Base-by-base conservation (phyloP, 2,888 invertebrate species). In the Polydrusus pterygomalis region DNA sequence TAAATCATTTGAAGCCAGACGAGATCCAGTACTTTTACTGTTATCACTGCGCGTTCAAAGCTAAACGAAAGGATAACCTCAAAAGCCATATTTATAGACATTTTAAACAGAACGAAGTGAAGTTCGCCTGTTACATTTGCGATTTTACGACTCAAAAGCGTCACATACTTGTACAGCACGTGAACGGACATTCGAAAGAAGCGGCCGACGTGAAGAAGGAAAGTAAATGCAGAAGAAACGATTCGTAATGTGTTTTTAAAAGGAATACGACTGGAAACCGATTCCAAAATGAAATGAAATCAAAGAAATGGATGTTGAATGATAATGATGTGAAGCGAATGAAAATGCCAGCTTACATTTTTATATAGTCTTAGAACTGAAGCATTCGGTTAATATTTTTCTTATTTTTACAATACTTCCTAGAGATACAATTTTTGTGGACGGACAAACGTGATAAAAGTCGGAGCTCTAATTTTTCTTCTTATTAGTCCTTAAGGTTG, bases 21-120 rank as follows among this genome's bases (percentile, higher is more conserved):
- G 34, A 68, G 15, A 40, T 68, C 38, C 1, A 68, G 25, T 68
- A 68, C 18, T 68, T 68, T n/a, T 68, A 51, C 54, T 54, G 68
- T 49, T 51, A 68, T 15, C 68, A 68, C 20, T 68, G 68, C 38
- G 10, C 30, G 2, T 67, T 67, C 67, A 67, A 67, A 10, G 67
- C 49, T 11, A 67, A 67, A 0, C 9, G 68, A 2, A 68, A 68
- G 20, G 68, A 68, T 47, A 68, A 68, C 38, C 40, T 68, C 11
- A 68, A 68, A 20, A 40, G 15, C 13, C 68, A 68, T 34, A 30
- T 68, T 3, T 45, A 17, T 3, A 51, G 56, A 34, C 68, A 68
- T 56, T 54, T 68, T 38, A 38, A 51, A 34, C 49, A 51, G 18
- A 18, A 68, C 49, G 67, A 49, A 3, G 17, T 17, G 17, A 1